phyloP scores from a whole-genome alignment of 2,888 invertebrate species.

The Mesorhabditis sp. region DNA sequence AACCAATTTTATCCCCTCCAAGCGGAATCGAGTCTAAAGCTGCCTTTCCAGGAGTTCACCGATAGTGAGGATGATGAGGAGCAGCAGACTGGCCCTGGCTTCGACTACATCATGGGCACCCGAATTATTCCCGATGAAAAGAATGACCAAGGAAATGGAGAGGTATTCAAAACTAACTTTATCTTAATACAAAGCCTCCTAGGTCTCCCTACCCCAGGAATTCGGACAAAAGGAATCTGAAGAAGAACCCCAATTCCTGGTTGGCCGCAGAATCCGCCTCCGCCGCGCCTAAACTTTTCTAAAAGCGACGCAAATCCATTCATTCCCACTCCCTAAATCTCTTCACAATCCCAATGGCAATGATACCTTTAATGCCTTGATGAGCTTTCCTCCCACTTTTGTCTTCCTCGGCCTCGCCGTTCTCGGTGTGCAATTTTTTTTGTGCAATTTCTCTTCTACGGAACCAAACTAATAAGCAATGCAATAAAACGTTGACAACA shows the following conservation, averaged over 20 bases:
- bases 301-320: too few relatives aligned
- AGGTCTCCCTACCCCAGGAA: background rate
- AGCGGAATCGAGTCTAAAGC: too few relatives aligned
- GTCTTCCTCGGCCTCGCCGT: too few relatives aligned
- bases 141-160: background rate
- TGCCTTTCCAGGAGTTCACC: slow-evolving; percentile 1
- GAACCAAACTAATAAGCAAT: too few relatives aligned
- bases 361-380: too few relatives aligned
- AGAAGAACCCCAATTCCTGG: slow-evolving; percentile 4
- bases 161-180: background rate
- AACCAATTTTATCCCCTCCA: too few relatives aligned
- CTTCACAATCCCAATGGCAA: too few relatives aligned
- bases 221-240: background rate
- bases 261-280: background rate
- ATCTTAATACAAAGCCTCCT: background rate
- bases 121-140: slow-evolving; percentile 1
- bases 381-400: too few relatives aligned
- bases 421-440: too few relatives aligned
- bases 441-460: too few relatives aligned
- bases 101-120: slow-evolving; percentile 4
- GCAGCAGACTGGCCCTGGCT: background rate
- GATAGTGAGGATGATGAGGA: background rate
- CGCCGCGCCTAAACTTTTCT: background rate
- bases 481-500: too few relatives aligned
- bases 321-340: too few relatives aligned